Percentiles rank a stretch among this genome's conserved stretches.
phyloP scores from a whole-genome alignment of 1,140 invertebrate species.

The Cydia splendana region DNA sequence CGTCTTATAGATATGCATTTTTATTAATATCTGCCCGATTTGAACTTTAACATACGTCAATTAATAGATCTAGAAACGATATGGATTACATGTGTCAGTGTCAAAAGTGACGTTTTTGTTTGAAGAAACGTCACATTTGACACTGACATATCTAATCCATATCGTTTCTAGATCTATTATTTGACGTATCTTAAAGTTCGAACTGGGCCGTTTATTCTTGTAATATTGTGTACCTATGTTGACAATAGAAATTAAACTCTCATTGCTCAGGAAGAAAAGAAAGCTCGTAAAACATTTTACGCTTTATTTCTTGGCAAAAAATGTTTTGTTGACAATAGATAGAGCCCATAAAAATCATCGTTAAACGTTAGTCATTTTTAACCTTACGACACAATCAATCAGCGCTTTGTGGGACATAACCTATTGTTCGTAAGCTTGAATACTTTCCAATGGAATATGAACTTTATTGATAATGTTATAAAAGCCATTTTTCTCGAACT shows the following conservation, averaged over 20 bases:
- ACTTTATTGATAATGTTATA: not conserved
- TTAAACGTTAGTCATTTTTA: conserved; percentile 23
- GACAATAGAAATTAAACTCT: not conserved
- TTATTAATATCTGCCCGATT: too few species aligned
- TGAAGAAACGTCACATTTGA: too few species aligned
- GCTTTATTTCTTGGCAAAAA: not conserved
- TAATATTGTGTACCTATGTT: too few species aligned
- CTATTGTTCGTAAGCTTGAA: not conserved
- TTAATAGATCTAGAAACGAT: too few species aligned
- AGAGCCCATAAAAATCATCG: conserved; percentile 15
- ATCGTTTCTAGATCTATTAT: too few species aligned
- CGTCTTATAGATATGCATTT: too few species aligned
- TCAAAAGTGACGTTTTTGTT: too few species aligned
- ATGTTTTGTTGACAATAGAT: conserved; percentile 1
- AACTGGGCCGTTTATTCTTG: too few species aligned
- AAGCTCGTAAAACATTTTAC: not conserved
- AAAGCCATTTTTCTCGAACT: not conserved
- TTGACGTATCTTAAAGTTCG: too few species aligned
- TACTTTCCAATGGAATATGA: not conserved
- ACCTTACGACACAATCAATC: conserved; percentile 23
- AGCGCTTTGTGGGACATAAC: conserved; percentile 7
- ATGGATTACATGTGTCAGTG: too few species aligned
- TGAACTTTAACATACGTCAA: too few species aligned
- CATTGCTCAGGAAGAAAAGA: not conserved
- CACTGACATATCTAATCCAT: too few species aligned